Evolutionary conservation across 2,797 vertebrate species (phyloP), one percentile per base, ranked within the genome.

Genomic region (Hapalemur alaotrensis): DNA sequence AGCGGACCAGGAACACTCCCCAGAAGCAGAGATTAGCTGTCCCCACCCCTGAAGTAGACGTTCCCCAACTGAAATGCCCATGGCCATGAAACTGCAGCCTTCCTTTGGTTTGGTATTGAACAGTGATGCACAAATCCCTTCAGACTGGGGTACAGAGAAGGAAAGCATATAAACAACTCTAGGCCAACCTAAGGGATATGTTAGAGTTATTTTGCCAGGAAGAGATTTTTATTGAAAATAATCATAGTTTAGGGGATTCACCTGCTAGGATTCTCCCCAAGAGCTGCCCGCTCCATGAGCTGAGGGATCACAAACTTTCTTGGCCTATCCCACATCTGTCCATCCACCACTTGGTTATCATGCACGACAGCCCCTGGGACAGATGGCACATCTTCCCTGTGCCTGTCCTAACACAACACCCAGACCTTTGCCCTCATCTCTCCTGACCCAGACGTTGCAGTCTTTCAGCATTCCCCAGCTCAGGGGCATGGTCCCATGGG

Each of bases 21-120:
- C 25, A 18, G 32, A 28, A 57, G 41, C 23, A 28, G 35, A 41
- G 52, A 18, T 23, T 15, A 32, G 13, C 50, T 48, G 73, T 4
- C 11, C 17, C 48, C 43, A 43, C 17, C 9, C 8, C 3, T 1
- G 32, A 17, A 15, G 52, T 7, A 14, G 17, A 1, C 0, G 2
- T 3, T 8, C 14, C 61, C 18, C 25, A 1, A 0, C 22, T 23
- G 12, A 23, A 38, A 83, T 38, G 14, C 15, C 57, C 7, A 6
- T 14, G 1, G 32, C 20, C 13, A 32, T n/a, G 17, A 15, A 15
- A 22, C 54, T 41, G 6, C 28, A 13, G 30, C 32, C 54, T 15
- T n/a, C 4, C 20, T 59, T 28, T 23, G 10, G 2, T 48, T 75
- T 30, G 35, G 13, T 59, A 30, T 11, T 20, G 20, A 57, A 11